Conservation (phyloP, 2,113 vertebrate genomes). For the Osmerus eperlanus region DNA sequence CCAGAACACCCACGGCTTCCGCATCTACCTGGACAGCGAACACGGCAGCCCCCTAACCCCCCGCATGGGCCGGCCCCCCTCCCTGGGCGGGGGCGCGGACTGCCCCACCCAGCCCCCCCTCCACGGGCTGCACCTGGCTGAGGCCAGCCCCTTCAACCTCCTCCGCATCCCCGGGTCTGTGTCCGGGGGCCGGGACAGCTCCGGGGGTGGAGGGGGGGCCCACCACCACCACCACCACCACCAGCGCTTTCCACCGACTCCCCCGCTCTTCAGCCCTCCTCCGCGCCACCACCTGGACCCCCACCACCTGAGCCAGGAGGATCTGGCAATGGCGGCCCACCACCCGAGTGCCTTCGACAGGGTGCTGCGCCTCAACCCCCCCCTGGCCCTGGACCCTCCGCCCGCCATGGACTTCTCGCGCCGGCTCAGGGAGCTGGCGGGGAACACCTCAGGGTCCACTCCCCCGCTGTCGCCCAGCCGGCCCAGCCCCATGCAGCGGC, state of each 20-base stretch:
- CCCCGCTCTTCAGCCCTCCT: slow-evolving; percentile 97
- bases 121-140: slow-evolving; percentile 97
- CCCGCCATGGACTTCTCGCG: slow-evolving; percentile 99
- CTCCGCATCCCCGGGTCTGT: slow-evolving; percentile 96
- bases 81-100: slow-evolving; percentile 87
- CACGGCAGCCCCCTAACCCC: slow-evolving; percentile 97
- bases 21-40: slow-evolving; percentile 99
- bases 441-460: slow-evolving; percentile 92
- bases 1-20: slow-evolving; percentile 98
- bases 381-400: slow-evolving; percentile 95
- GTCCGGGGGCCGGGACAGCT: slow-evolving; percentile 84
- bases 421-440: slow-evolving; percentile 96
- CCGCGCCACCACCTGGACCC: slow-evolving; percentile 97
- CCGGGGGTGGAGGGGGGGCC: slow-evolving; percentile 76
- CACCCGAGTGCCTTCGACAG: slow-evolving; percentile 99
- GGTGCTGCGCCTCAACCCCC: slow-evolving; percentile 99
- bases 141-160: slow-evolving; percentile 98
- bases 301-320: slow-evolving; percentile 97
- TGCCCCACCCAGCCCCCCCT: slow-evolving; percentile 95
- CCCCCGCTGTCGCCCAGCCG: slow-evolving; percentile 94
- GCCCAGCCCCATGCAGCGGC: slow-evolving; percentile 98
- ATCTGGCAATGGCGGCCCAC: slow-evolving; percentile 98
- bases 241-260: slow-evolving; percentile 94
- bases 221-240: slow-evolving; percentile 38
- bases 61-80: slow-evolving; percentile 92